phyloP scores from a whole-genome alignment of 1,140 invertebrate genomes.

The Drosophila takahashii region DNA sequence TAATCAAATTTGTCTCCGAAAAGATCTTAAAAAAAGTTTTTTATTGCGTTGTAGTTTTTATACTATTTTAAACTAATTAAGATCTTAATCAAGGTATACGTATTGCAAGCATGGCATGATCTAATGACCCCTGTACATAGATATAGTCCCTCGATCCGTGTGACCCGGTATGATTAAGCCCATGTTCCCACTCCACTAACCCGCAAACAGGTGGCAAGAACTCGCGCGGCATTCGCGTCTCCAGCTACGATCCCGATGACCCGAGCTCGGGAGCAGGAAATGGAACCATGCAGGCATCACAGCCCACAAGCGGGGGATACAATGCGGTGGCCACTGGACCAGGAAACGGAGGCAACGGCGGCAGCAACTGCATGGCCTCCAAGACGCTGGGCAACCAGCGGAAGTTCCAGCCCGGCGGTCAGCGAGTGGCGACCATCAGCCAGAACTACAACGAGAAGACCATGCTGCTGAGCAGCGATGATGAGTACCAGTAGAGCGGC shows the following conservation, averaged over 20 bases:
- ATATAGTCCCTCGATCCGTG: conserved; percentile 4
- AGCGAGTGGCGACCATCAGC: conserved; percentile 91
- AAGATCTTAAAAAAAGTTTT: too few relatives aligned
- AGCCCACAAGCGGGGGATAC: conserved; percentile 56
- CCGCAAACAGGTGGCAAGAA: conserved; percentile 86
- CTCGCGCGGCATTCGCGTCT: conserved; percentile 88
- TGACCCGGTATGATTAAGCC: conserved; percentile 17
- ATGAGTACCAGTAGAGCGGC: conserved; percentile 94
- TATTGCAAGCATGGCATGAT: conserved; percentile 26
- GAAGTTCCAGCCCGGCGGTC: conserved; percentile 86
- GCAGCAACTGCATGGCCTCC: conserved; percentile 77
- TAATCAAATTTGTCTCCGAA: too few relatives aligned
- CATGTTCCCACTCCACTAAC: conserved; percentile 32
- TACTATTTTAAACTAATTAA: too few relatives aligned
- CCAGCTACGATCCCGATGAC: conserved; percentile 89
- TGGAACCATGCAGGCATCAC: conserved; percentile 65
- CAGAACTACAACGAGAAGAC: conserved; percentile 98
- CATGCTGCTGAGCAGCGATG: conserved; percentile 97
- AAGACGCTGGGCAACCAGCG: conserved; percentile 83
- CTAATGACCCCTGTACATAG: conserved; percentile 18
- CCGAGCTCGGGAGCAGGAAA: conserved; percentile 75
- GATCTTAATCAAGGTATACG: conserved; percentile 1
- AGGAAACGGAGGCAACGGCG: conserved; percentile 37
- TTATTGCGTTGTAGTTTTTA: too few relatives aligned
- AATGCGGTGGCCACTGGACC: conserved; percentile 80